Evolutionary conservation across 2,113 vertebrate species (phyloP).

Genomic region (Rhizomys pruinosus): DNA sequence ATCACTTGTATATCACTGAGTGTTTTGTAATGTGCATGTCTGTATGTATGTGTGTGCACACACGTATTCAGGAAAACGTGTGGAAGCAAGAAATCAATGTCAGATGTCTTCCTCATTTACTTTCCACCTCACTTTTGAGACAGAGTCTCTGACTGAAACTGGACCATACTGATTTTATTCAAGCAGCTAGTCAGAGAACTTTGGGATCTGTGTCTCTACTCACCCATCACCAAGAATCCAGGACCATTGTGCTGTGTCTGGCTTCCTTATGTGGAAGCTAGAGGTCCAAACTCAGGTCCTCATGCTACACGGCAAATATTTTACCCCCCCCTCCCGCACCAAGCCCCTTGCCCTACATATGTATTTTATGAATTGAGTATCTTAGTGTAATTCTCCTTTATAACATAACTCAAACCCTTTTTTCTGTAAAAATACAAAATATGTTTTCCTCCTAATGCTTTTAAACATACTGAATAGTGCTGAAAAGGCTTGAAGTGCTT

Average conservation of each 20-base stretch:
- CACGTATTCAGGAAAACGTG: background rate
- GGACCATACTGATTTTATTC: background rate
- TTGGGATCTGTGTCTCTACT: background rate
- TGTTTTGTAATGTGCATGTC: background rate
- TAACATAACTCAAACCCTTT: background rate
- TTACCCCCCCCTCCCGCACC: background rate
- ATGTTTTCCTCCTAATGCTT: background rate
- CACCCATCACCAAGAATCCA: no score
- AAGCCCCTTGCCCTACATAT: background rate
- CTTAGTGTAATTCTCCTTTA: background rate
- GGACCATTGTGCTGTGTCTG: background rate
- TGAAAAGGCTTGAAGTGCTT: conserved; percentile 56
- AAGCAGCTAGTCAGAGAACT: no score
- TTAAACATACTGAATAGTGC: conserved; percentile 41
- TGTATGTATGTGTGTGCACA: background rate
- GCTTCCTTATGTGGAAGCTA: background rate
- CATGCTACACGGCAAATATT: background rate
- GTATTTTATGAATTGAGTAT: background rate
- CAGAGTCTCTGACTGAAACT: background rate
- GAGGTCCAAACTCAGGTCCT: background rate
- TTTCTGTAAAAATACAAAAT: conserved; percentile 33
- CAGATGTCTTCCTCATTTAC: background rate
- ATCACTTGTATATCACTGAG: background rate
- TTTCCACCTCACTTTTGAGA: background rate
- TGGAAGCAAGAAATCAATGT: background rate